A percentile compares a stretch with the other conserved stretches of the same genome.
phyloP scores from a whole-genome alignment of 2,113 vertebrate species.

The Chunga burmeisteri region DNA sequence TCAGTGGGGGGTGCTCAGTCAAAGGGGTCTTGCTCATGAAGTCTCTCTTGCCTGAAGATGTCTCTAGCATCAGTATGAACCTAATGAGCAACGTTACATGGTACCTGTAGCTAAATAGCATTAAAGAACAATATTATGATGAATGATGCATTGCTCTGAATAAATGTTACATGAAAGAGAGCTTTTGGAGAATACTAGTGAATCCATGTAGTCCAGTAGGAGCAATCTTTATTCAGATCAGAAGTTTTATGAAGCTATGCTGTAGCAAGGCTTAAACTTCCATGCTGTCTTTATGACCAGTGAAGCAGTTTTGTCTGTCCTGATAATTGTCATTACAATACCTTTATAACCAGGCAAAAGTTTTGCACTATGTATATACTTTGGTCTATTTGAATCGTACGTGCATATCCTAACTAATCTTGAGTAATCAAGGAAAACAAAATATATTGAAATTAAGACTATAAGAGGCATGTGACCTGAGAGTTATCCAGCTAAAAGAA shows the following conservation, averaged over 20 bases:
- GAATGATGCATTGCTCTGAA: background rate
- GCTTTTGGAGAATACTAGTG: background rate
- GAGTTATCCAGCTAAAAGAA: background rate
- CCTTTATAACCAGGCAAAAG: background rate
- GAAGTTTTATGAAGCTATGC: background rate
- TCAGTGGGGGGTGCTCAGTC: background rate
- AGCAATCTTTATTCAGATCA: background rate
- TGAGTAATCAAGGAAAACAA: background rate
- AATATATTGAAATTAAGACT: background rate
- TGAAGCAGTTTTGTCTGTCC: background rate
- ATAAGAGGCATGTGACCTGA: background rate
- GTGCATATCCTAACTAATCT: background rate
- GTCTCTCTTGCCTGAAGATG: background rate
- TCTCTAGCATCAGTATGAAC: background rate
- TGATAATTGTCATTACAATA: background rate
- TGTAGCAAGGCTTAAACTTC: background rate
- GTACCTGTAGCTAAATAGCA: background rate
- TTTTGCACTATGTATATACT: background rate
- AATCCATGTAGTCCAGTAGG: background rate
- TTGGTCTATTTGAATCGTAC: background rate
- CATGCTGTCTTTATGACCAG: background rate
- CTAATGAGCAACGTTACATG: rapidly evolving
- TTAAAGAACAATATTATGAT: background rate
- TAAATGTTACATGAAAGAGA: background rate
- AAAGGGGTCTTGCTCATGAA: background rate